Base-by-base conservation (phyloP, 2,113 vertebrate species). In the Corvus moneduloides region DNA sequence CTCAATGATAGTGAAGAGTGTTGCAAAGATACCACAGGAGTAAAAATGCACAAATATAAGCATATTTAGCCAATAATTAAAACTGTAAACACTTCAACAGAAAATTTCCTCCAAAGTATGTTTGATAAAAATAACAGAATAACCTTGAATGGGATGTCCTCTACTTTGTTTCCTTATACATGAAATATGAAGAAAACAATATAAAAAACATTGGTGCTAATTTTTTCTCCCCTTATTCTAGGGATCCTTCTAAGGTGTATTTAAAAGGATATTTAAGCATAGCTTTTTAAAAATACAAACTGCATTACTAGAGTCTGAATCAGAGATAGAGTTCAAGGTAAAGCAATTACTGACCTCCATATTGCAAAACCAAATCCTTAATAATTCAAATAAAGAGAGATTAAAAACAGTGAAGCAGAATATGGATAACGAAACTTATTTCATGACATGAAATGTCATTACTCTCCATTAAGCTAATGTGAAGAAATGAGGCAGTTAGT, bases 401-500 rank as follows among this genome's bases (percentile, higher is more conserved):
- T 33, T 32, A 52, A 89, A 91, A 85, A 90, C 15, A 24, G 58
- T 33, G 20, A 87, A 74, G 77, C 14, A 46, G 44, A 91, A 44
- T 75, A 83, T 32, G 44, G 52, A 87, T 48, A 28, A 77, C 85
- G 96, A 90, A 83, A 92, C 61, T 89, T 68, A 93, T 68, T 88
- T 83, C 71, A 82, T 75, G 62, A 83, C 87, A 90, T 26, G 52
- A 75, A 78, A 85, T 58, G 28, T 92, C 87, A 97, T 93, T 97
- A 84, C 80, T 96, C 66, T 94, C 95, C 88, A 96, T 93, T 97
- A 97, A 94, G 37, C 52, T 97, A 97, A 97, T 91, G 84, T 61
- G 92, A 94, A 96, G 91, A 97, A 98, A 98, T 91, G 67, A 97
- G 81, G 84, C 93, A 81, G 59, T 89, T 93, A 75, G 67, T 72